These are phyloP conservation scores for Ceraclea dissimilis DNA, from an alignment of 2,888 invertebrate species.

Conservation along the genomic window DNA sequence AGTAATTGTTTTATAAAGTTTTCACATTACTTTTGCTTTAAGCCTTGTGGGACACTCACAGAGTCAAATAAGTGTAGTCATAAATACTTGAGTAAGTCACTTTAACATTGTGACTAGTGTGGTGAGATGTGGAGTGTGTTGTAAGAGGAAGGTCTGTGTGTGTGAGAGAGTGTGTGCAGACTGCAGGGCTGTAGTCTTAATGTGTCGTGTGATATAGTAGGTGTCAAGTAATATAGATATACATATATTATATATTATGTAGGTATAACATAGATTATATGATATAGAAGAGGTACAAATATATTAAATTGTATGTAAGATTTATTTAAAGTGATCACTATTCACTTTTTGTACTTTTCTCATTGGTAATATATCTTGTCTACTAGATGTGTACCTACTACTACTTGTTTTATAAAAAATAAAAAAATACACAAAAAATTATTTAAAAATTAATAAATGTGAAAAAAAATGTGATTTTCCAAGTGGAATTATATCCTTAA, in stretches of 20 bases:
- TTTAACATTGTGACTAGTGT: slow-evolving; percentile 9
- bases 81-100: slow-evolving; percentile 15
- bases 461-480: slow-evolving; percentile 19
- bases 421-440: slow-evolving; percentile 18
- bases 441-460: slow-evolving; percentile 21
- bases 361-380: slow-evolving; percentile 16
- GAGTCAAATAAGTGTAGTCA: slow-evolving; percentile 17
- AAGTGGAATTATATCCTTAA: slow-evolving; percentile 8
- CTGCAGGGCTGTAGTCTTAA: neutral
- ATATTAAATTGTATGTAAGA: slow-evolving; percentile 7
- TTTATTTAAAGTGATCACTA: slow-evolving; percentile 7
- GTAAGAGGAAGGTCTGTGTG: no score
- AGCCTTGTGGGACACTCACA: slow-evolving; percentile 10
- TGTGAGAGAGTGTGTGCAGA: neutral
- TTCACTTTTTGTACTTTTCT: slow-evolving; percentile 26
- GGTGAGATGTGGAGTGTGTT: neutral
- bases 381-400: slow-evolving; percentile 15
- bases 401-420: slow-evolving; percentile 17
- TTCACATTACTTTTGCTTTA: slow-evolving; percentile 2
- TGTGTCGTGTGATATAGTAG: slow-evolving; percentile 25
- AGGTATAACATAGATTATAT: neutral
- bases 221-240: slow-evolving; percentile 18
- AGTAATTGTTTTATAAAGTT: neutral
- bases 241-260: neutral
- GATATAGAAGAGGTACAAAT: slow-evolving; percentile 22